Evolutionary conservation across 1,140 invertebrate genomes (phyloP).

Genomic region (Temnothorax longispinosus): DNA sequence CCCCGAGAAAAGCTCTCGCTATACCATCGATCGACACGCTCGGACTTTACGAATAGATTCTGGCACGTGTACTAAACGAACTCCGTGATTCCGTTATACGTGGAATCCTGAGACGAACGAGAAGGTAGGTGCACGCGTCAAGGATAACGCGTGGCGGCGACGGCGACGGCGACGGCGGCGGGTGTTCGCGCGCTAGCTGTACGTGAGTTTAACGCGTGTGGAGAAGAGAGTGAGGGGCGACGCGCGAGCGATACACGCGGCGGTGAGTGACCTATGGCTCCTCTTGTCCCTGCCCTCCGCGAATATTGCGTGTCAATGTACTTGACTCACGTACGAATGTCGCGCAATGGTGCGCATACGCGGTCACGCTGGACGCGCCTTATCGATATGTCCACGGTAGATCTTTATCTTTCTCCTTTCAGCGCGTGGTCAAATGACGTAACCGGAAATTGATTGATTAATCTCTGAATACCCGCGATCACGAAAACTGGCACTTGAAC

Average conservation of each 20-base stretch:
- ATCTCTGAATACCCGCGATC: background rate
- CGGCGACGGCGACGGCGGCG: background rate
- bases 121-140: conserved; percentile 53
- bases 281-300: conserved; percentile 67
- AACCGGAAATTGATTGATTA: background rate
- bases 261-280: conserved; percentile 85
- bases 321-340: conserved; percentile 51
- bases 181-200: conserved; percentile 35
- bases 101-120: conserved; percentile 70
- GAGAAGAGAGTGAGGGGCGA: conserved; percentile 22
- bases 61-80: conserved; percentile 74
- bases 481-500: background rate
- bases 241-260: conserved; percentile 59
- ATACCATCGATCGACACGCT: background rate
- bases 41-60: conserved; percentile 47
- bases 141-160: conserved; percentile 60
- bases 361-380: background rate
- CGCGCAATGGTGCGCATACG: background rate
- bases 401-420: background rate
- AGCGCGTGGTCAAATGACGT: background rate
- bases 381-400: background rate
- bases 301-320: conserved; percentile 81
- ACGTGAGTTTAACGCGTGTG: conserved; percentile 24
- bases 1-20: background rate
- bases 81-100: conserved; percentile 77